phyloP scores from a whole-genome alignment of 2,797 vertebrate genomes.

The Perodicticus potto region DNA sequence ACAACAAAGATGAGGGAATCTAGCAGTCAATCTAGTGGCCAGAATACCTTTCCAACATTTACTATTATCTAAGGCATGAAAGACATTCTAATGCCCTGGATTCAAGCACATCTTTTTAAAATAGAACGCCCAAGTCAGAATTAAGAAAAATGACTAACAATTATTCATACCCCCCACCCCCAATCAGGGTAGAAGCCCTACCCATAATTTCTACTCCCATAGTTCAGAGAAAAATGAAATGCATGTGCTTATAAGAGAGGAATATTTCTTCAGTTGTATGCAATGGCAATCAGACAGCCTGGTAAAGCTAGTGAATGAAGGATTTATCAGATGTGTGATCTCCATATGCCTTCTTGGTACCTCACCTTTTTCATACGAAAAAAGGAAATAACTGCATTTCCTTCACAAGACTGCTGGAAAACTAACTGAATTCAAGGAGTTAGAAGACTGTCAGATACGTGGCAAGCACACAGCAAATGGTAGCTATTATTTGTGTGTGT shows the following conservation, averaged over 20 bases:
- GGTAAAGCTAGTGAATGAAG: neutral
- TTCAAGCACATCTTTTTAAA: neutral
- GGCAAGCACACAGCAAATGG: neutral
- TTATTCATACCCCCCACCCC: neutral
- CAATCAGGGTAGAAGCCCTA: neutral
- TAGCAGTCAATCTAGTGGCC: neutral
- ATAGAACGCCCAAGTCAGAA: neutral
- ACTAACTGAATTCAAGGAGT: neutral
- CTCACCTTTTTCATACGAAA: neutral
- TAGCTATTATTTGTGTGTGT: neutral
- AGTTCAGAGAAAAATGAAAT: conserved; percentile 16
- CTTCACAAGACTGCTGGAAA: neutral
- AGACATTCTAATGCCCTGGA: neutral
- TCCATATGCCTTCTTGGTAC: neutral
- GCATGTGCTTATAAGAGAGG: neutral
- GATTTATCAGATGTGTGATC: neutral
- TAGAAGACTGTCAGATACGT: neutral
- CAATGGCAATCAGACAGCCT: neutral
- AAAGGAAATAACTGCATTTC: conserved; percentile 7
- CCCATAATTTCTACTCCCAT: neutral
- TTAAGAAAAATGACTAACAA: conserved; percentile 34
- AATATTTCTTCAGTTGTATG: neutral
- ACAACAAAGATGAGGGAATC: neutral
- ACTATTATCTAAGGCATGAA: neutral
- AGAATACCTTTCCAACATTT: neutral